Base-by-base conservation (phyloP, 2,113 vertebrate genomes). In the Prochilodus magdalenae region DNA sequence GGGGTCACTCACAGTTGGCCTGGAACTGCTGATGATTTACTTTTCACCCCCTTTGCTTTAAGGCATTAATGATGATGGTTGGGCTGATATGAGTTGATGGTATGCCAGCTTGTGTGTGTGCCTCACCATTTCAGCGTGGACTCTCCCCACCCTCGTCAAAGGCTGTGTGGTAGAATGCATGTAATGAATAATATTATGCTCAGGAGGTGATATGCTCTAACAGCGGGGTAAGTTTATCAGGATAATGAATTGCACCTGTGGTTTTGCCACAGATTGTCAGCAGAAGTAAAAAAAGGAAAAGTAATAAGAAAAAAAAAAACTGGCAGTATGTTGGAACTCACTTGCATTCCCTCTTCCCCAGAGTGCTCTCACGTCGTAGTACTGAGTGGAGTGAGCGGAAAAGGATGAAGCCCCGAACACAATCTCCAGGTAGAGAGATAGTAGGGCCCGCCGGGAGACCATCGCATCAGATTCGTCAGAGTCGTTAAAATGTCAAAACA, bases 181-280 rank as follows among this genome's bases (percentile, higher is more conserved):
- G 87, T 89, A 87, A 92, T 93, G 92, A 93, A 88, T 93, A 92
- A 93, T 90, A 89, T 87, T n/a, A n/a, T n/a, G n/a, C n/a, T 91
- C 85, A 88, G 88, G 87, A 84, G 85, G 89, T n/a, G n/a, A n/a
- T n/a, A n/a, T n/a, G n/a, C n/a, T 91, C 87, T 90, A 93, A 93
- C 93, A 92, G 91, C 89, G 57, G 91, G 93, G 90, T 93, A 94
- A 94, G n/a, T n/a, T 94, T 94, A 93, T n/a, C 88, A 79, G 83
- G 84, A 90, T 94, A 94, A 94, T 94, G 90, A 94, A 94, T n/a
- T 94, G 92, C 88, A 92, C 91, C 92, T 92, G 91, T 77, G 86
- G 91, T 92, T 91, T 91, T 82, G 84, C 83, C 83, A 91, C 90
- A 91, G 92, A n/a, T n/a, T 92, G 91, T 92, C 92, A 90, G 86